phyloP scores from a whole-genome alignment of 2,888 invertebrate genomes.

The Cosmia trapezina region DNA sequence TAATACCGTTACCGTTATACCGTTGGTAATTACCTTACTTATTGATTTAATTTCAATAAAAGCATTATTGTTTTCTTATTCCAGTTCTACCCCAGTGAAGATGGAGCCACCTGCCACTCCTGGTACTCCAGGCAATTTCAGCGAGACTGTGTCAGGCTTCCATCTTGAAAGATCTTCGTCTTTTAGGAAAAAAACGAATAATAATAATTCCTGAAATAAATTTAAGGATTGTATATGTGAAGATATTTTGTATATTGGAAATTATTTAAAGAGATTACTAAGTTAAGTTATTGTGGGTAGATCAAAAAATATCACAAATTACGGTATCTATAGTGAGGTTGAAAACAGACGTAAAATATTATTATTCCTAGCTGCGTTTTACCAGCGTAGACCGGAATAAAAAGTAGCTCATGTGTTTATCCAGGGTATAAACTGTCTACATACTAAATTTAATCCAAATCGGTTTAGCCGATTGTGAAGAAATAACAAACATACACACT shows the following conservation, averaged over 20 bases:
- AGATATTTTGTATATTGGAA: neutral
- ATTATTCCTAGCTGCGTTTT: neutral
- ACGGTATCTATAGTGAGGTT: neutral
- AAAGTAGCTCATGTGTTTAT: too few relatives aligned
- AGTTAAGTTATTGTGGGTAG: neutral
- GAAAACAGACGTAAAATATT: neutral
- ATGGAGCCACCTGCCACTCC: slow-evolving; percentile 68
- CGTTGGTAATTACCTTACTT: too few relatives aligned
- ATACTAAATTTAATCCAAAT: too few relatives aligned
- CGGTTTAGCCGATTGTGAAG: too few relatives aligned
- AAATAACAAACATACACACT: too few relatives aligned
- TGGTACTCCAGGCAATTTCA: slow-evolving; percentile 80
- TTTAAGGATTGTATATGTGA: neutral
- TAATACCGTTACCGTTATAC: too few relatives aligned
- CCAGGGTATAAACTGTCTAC: too few relatives aligned
- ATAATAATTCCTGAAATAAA: slow-evolving; percentile 20
- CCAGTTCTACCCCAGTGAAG: slow-evolving; percentile 68
- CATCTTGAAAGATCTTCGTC: slow-evolving; percentile 81
- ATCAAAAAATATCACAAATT: neutral
- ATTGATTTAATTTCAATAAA: neutral
- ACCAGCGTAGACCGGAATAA: too few relatives aligned
- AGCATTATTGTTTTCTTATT: slow-evolving; percentile 30
- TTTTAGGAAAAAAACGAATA: slow-evolving; percentile 75
- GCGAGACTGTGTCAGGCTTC: slow-evolving; percentile 81
- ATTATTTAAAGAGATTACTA: slow-evolving; percentile 27